Evolutionary conservation across 2,113 vertebrate genomes (phyloP).

Genomic region (Phrynosoma blainvillii): DNA sequence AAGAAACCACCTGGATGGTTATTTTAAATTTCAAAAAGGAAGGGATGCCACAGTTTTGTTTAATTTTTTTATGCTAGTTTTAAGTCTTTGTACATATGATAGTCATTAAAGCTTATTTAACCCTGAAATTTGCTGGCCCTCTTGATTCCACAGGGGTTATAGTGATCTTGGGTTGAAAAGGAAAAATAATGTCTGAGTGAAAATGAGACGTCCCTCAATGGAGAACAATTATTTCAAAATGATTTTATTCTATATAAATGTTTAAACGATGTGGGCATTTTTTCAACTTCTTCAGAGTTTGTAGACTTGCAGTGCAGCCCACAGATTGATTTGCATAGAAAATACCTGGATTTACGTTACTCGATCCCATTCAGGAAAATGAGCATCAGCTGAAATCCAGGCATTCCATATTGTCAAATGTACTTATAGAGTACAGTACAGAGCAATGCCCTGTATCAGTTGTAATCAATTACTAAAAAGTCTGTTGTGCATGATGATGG

Average conservation of each 20-base stretch:
- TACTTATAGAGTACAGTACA: background rate
- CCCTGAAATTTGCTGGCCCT: slow-evolving; percentile 83
- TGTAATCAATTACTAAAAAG: background rate
- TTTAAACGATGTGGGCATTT: background rate
- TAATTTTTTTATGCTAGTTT: slow-evolving; percentile 81
- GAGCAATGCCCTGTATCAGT: background rate
- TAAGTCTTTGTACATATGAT: slow-evolving; percentile 83
- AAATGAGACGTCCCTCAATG: slow-evolving; percentile 69
- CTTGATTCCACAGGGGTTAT: slow-evolving; percentile 69
- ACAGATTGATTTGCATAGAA: background rate
- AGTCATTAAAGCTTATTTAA: slow-evolving; percentile 86
- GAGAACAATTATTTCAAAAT: slow-evolving; percentile 67
- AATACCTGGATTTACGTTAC: background rate
- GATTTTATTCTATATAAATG: slow-evolving; percentile 55
- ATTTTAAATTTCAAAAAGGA: slow-evolving; percentile 83
- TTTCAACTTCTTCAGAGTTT: background rate
- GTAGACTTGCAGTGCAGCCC: background rate
- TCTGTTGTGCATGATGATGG: background rate
- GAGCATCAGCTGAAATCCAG: background rate
- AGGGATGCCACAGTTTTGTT: slow-evolving; percentile 80
- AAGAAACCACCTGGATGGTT: slow-evolving; percentile 85
- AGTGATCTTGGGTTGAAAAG: slow-evolving; percentile 76
- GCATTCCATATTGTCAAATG: background rate
- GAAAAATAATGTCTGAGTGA: slow-evolving; percentile 75
- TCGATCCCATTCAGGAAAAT: slow-evolving; percentile 5